Evolutionary conservation across 2,113 vertebrate species (phyloP).

Genomic region (Procavia capensis): DNA sequence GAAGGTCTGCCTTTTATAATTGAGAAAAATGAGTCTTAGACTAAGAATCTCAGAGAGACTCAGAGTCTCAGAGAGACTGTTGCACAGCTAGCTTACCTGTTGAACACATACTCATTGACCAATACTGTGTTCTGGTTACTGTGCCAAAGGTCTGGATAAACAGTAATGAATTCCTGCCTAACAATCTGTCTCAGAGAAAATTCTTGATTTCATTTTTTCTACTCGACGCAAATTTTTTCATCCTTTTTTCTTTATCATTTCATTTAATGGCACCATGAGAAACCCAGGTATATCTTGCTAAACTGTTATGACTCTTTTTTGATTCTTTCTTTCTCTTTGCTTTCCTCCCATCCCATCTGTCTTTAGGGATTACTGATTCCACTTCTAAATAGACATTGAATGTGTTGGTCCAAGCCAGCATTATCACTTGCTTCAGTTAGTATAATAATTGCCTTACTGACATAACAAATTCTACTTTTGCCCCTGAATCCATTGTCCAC

Average conservation of each 20-base stretch:
- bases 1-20: slow-evolving; percentile 14
- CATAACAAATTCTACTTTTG: neutral
- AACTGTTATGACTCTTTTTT: neutral
- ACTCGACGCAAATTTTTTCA: neutral
- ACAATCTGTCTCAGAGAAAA: neutral
- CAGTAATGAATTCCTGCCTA: neutral
- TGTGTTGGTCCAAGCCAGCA: neutral
- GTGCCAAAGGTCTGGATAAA: neutral
- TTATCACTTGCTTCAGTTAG: slow-evolving; percentile 6
- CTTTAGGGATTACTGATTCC: neutral
- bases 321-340: neutral
- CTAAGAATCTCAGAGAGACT: neutral
- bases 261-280: neutral
- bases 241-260: slow-evolving; percentile 2
- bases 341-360: neutral
- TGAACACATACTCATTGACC: neutral
- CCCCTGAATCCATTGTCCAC: neutral
- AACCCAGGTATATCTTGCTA: neutral
- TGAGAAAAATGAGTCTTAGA: neutral
- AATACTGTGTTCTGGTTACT: neutral
- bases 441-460: neutral
- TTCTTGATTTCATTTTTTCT: neutral
- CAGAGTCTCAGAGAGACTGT: neutral
- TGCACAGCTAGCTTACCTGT: neutral
- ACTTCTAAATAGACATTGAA: neutral